These are phyloP conservation scores for Leucophenga montana DNA, from an alignment of 2,888 invertebrate species.

Conservation along the genomic window DNA sequence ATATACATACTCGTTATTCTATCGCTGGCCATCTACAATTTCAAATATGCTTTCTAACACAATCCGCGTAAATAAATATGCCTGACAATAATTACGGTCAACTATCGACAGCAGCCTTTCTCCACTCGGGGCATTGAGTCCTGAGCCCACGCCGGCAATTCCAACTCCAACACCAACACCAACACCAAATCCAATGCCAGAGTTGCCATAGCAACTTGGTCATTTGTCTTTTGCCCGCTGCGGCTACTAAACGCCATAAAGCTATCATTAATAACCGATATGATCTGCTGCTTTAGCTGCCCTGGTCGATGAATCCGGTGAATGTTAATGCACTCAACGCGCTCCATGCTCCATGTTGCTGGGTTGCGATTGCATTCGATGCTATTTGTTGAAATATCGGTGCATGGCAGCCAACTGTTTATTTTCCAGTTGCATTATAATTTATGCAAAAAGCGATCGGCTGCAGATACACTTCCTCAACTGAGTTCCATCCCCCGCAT, in stretches of 20 bases:
- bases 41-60: not conserved
- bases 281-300: conserved; percentile 52
- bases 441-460: conserved; percentile 3
- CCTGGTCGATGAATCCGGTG: not conserved
- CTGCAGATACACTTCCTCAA: conserved; percentile 7
- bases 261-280: conserved; percentile 70
- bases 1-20: conserved; percentile 51
- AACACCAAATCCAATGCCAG: no score
- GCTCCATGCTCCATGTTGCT: not conserved
- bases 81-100: conserved; percentile 15
- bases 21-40: conserved; percentile 39
- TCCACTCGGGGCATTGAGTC: conserved; percentile 40
- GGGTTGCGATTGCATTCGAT: conserved; percentile 28
- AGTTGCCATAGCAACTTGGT: conserved; percentile 39
- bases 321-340: conserved; percentile 36
- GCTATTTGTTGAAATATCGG: conserved; percentile 49
- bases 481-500: not conserved
- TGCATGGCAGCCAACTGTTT: conserved; percentile 2
- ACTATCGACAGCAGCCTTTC: conserved; percentile 48
- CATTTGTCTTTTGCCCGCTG: conserved; percentile 67
- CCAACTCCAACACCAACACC: no score
- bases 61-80: not conserved
- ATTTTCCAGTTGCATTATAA: not conserved
- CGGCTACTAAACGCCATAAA: conserved; percentile 51
- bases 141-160: conserved; percentile 49